Evolutionary conservation across 2,113 vertebrate genomes (phyloP), one percentile per base, ranked within the genome.

Genomic region (Martes martes): DNA sequence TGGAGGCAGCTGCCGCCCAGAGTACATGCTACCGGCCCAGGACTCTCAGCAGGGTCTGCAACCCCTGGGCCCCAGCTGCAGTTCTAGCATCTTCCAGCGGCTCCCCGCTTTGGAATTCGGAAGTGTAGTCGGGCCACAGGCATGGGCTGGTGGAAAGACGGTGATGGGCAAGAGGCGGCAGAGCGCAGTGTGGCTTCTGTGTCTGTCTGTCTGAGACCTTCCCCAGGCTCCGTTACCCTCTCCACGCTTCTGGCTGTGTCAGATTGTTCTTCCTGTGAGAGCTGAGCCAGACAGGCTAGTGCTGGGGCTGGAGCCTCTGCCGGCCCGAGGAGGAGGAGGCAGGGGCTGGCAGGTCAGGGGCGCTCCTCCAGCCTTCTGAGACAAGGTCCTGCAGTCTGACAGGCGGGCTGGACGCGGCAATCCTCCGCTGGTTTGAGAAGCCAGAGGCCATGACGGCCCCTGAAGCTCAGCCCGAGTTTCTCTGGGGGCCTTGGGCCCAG

Each of bases 1-100:
- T 55, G 76, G 78, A 84, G 45, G 65, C 57, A 87, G 82, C 93
- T 55, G 28, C 2, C 11, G 63, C 93, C 74, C 93, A 69, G 63
- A 79, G 89, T 16, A 61, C 76, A 89, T 71, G 21, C 67, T 11
- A 16, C 87, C 26, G 6, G 42, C 69, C 87, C 28, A 45, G 45
- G 81, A 42, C 52, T 50, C 33, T 0, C 28, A 19, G 50, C 69
- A 14, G 33, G 24, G 55, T 47, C 89, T n/a, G 39, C 39, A 59
- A 31, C 36, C 13, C 15, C 74, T 9, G 11, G 45, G 81, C 91
- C 13, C 33, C 23, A 6, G 16, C 87, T n/a, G 23, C 65, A 57
- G 61, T 26, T 67, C 63, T 28, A 16, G 59, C 73, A 39, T 61
- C 63, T 69, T 59, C 74, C 0, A 45, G 47, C 79, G 39, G 33